Percentiles rank a stretch among this genome's conserved stretches.
phyloP scores from a whole-genome alignment of 2,113 vertebrate genomes.

The Lota lota region DNA sequence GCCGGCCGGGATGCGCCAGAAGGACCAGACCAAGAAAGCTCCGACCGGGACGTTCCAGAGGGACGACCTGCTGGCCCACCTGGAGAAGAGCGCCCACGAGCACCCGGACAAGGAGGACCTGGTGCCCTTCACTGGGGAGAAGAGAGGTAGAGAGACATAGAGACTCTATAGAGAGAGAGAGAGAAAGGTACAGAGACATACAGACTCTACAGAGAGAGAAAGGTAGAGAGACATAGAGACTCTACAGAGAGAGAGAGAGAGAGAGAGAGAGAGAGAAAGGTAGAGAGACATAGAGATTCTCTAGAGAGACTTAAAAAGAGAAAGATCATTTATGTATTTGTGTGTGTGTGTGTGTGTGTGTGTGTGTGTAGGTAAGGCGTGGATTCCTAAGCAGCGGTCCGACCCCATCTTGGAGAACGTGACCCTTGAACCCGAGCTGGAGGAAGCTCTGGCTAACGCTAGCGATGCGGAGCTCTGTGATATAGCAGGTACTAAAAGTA shows the following conservation, averaged over 20 bases:
- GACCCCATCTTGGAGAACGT: constrained; percentile 92
- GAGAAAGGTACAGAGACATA: no score
- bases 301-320: no score
- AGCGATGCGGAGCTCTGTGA: constrained; percentile 96
- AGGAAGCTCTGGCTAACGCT: constrained; percentile 92
- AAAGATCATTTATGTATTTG: background rate
- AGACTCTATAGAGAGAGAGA: no score
- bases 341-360: background rate
- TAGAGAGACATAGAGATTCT: no score
- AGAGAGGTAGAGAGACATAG: constrained; percentile 80
- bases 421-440: constrained; percentile 92
- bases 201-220: no score
- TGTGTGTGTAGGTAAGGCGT: constrained; percentile 51
- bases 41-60: constrained; percentile 91
- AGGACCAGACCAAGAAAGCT: constrained; percentile 94
- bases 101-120: constrained; percentile 91
- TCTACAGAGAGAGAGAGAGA: no score
- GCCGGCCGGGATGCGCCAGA: constrained; percentile 91
- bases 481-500: constrained; percentile 83
- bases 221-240: no score
- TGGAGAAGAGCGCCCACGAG: constrained; percentile 95
- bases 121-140: constrained; percentile 94
- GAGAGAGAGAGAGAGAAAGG: no score
- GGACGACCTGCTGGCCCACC: constrained; percentile 90
- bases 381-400: constrained; percentile 86